Evolutionary conservation across 2,888 invertebrate species (phyloP), one percentile per base, ranked within the genome.

Genomic region (Seladonia tumulorum): DNA sequence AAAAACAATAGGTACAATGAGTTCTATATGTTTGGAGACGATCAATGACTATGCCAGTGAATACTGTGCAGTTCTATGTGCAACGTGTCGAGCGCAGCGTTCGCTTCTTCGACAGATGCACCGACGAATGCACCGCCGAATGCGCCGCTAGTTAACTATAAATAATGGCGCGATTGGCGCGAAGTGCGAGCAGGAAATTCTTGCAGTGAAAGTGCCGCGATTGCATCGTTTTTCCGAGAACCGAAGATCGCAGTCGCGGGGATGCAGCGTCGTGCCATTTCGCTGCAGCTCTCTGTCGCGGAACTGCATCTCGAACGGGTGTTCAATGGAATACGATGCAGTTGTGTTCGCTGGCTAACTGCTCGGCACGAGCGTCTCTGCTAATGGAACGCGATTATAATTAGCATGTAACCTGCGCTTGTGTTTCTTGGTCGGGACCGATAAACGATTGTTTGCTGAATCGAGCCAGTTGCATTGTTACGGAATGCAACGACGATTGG

Each of bases 151-250:
- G 25, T 14, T 29, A 22, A 16, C 18, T 12, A 47, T 25, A 75
- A 83, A 79, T 75, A 73, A 84, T 76, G 60, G 60, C 70, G 76
- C 76, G 85, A 85, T 74, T 22, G 53, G 53, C 53, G 22, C 53
- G 22, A 53, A 75, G 76, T 16, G 80, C 53, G 76, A 80, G 74
- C 35, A 74, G 60, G 76, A 85, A 85, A 85, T 85, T 85, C 85
- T 70, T 80, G 66, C 57, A 45, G 85, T 80, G 85, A 85, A 85
- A 85, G 85, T 85, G 70, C 16, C 63, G 80, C 68, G 76, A 77
- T 85, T 85, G 74, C 73, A 68, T 76, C 60, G 85, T 57, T 85
- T 84, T 85, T 77, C 85, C 57, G 12, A 85, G 85, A 71, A 80
- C 76, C 70, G 68, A 84, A 79, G 85, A 85, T 85, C 35, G 74